Evolutionary conservation across 2,797 vertebrate species (phyloP), one percentile per base, ranked within the genome.

Genomic region (Sebastes oblongus): DNA sequence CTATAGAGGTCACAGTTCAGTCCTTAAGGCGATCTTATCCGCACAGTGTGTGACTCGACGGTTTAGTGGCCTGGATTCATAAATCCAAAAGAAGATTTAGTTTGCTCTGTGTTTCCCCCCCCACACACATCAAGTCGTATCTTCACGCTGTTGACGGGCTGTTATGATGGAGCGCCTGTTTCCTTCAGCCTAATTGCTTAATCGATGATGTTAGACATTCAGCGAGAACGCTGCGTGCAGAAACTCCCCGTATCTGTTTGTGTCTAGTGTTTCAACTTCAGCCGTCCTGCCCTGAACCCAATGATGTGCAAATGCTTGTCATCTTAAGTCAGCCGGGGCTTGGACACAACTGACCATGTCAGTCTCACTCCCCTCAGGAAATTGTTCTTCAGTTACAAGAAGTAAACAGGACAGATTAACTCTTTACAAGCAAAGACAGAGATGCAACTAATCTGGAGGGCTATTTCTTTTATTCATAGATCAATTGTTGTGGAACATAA

Each of bases 1-100:
- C 55, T 67, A 9, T 1, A 60, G 54, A 82, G 84, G 84, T 88
- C 76, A 86, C 50, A 72, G 42, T 39, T 80, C 14, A 80, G 30
- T 30, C 50, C 80, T 60, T 2, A 1, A 64, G 66, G 66, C 70
- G 16, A 0, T 55, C 18, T 11, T 42, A 27, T 3, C 30, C 14
- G 7, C 46, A 71, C 36, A 22, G 25, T 8, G 60, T 52, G 27
- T 58, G 62, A 77, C 65, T 24, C 1, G 1, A 14, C 56, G 24
- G 29, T 68, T 82, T 36, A 75, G 13, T 59, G 25, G 13, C 27
- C 32, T 52, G 52, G 22, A 66, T 36, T 72, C 20, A 54, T 9
- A 18, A 24, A 30, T 39, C 59, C 27, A 18, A 65, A 18, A 39
- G 65, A 69, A 16, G 11, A 50, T 55, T 75, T n/a, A 20, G 24